These are phyloP conservation scores for Caenorhabditis brenneri DNA, from an alignment of 1,140 invertebrate species.

Conservation along the genomic window DNA sequence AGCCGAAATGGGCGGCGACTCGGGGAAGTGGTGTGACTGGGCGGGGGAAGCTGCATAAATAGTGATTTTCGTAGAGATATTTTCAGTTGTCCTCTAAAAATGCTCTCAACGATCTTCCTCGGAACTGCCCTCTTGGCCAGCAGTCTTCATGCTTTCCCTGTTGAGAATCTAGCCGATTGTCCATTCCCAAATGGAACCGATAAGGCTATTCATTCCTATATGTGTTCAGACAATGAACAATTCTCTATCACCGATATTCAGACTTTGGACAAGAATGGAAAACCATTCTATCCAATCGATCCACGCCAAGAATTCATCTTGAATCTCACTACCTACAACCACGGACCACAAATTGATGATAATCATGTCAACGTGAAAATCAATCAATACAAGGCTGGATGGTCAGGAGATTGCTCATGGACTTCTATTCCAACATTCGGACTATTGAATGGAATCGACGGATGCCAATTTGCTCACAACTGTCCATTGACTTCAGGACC, in stretches of 20 bases:
- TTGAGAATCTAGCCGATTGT: constrained; percentile 20
- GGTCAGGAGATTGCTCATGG: constrained; percentile 47
- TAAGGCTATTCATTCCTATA: constrained; percentile 49
- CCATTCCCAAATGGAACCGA: constrained; percentile 56
- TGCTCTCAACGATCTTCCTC: background rate
- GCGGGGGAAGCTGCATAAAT: background rate
- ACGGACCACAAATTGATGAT: constrained; percentile 53
- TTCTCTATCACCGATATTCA: constrained; percentile 48
- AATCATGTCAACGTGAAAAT: constrained; percentile 55
- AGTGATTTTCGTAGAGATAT: background rate
- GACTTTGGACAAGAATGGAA: constrained; percentile 44
- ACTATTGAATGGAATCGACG: constrained; percentile 50
- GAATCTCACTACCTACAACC: constrained; percentile 52
- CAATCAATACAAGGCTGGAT: constrained; percentile 53
- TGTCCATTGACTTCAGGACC: constrained; percentile 52
- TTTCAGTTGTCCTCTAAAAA: background rate
- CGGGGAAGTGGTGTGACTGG: background rate
- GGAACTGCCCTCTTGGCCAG: background rate
- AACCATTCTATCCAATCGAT: constrained; percentile 54
- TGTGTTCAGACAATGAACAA: constrained; percentile 48
- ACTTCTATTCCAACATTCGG: constrained; percentile 54
- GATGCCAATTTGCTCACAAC: constrained; percentile 57
- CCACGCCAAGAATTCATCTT: constrained; percentile 49
- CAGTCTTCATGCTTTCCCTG: background rate
- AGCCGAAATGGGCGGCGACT: background rate